A percentile compares a stretch with the other conserved stretches of the same genome.
These are phyloP conservation scores for Porites australiensis DNA, from an alignment of 64 coral and sea anemone genomes.

Conservation along the genomic window DNA sequence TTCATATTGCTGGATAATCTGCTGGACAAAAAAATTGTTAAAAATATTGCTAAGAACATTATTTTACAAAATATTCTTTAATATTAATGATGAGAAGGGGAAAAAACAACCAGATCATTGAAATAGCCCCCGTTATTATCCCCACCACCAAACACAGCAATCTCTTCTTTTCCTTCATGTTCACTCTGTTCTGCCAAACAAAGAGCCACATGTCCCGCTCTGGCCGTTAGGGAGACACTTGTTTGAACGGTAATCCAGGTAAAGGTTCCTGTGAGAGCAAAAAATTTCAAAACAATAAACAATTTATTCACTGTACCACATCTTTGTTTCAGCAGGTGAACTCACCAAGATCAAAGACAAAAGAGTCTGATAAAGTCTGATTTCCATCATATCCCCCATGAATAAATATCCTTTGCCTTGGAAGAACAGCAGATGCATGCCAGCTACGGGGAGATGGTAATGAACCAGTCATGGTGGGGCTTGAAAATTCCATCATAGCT, in stretches of 20 bases:
- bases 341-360: conserved; percentile 90
- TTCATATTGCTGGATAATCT: no score
- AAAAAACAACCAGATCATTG: conserved; percentile 65
- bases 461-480: conserved; percentile 61
- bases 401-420: conserved; percentile 77
- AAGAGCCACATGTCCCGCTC: conserved; percentile 70
- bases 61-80: not conserved
- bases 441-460: conserved; percentile 80
- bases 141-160: conserved; percentile 82
- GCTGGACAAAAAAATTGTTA: no score
- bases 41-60: no score
- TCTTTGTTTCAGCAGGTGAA: not conserved
- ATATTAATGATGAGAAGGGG: conserved; percentile 6
- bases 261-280: not conserved
- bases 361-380: conserved; percentile 77
- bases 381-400: conserved; percentile 94
- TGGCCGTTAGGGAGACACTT: conserved; percentile 11
- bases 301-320: no score
- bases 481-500: conserved; percentile 91
- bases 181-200: not conserved
- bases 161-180: conserved; percentile 30
- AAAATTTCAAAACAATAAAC: not conserved
- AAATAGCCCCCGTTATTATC: conserved; percentile 79
- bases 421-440: conserved; percentile 78
- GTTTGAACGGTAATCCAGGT: conserved; percentile 56